Percentiles rank a stretch among this genome's conserved stretches.
phyloP scores from a whole-genome alignment of 2,888 invertebrate genomes.

The Ormia ochracea region DNA sequence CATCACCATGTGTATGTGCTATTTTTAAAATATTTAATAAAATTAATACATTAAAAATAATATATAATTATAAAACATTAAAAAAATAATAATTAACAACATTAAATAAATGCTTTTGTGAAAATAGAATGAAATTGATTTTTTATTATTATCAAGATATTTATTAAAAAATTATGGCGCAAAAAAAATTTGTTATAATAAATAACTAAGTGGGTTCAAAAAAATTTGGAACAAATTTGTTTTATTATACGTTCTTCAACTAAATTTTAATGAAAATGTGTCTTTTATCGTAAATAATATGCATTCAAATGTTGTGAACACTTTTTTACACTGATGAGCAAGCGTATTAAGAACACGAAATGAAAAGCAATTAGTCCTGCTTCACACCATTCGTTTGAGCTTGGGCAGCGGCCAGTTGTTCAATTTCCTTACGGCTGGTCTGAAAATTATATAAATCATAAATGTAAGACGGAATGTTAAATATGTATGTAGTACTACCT shows the following conservation, averaged over 20 bases:
- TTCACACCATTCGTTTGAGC: constrained; percentile 81
- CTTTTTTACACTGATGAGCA: not conserved
- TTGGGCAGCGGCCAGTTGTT: constrained; percentile 77
- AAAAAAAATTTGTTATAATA: not conserved
- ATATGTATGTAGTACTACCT: constrained; percentile 66
- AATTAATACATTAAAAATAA: too few relatives aligned
- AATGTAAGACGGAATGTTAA: not conserved
- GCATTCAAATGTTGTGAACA: not conserved
- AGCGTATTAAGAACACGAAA: not conserved
- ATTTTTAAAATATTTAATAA: too few relatives aligned
- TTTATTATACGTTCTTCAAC: not conserved
- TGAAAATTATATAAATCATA: constrained; percentile 72
- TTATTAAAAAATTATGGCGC: constrained; percentile 32
- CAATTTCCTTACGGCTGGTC: constrained; percentile 80
- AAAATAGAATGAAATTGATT: not conserved
- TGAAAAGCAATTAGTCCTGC: constrained; percentile 77
- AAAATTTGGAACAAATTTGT: constrained; percentile 21
- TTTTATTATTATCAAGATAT: constrained; percentile 35
- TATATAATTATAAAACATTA: too few relatives aligned
- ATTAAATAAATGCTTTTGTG: too few relatives aligned
- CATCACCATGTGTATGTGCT: too few relatives aligned
- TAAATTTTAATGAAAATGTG: constrained; percentile 27
- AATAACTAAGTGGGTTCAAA: not conserved
- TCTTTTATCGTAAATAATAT: constrained; percentile 5
- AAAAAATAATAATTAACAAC: too few relatives aligned